Conservation (phyloP, 2,113 vertebrate genomes). For the Steatornis caripensis region DNA sequence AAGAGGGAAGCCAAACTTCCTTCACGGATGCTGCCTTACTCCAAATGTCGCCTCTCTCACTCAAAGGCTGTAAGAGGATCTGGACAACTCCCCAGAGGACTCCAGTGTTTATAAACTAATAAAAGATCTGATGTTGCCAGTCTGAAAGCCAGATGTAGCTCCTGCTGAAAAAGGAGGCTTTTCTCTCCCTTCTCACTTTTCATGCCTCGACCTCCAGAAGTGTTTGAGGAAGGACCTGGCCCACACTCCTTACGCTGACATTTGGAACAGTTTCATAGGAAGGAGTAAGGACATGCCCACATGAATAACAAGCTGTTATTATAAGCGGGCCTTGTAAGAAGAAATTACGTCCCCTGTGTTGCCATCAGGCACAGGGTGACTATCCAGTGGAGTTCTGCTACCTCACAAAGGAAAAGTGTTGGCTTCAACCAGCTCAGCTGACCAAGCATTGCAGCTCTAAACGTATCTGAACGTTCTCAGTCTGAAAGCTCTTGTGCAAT, state of each 20-base stretch:
- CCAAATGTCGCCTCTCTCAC: background rate
- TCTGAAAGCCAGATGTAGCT: background rate
- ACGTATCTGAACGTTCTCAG: background rate
- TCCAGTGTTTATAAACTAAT: constrained; percentile 36
- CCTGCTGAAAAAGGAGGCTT: background rate
- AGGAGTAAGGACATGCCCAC: background rate
- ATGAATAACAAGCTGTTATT: background rate
- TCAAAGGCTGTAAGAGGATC: constrained; percentile 2
- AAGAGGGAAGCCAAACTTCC: constrained; percentile 24
- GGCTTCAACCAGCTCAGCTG: background rate
- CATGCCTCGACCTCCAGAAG: background rate
- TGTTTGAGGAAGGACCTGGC: background rate
- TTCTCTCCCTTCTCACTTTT: background rate
- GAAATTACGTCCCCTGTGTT: background rate
- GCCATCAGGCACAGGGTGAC: background rate
- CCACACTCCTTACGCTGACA: accelerated
- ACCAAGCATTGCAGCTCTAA: background rate
- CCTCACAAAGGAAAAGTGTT: background rate
- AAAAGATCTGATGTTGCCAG: constrained; percentile 7
- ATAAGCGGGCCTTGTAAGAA: background rate
- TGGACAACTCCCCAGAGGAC: background rate
- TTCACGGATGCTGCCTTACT: background rate
- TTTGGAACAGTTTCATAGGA: background rate
- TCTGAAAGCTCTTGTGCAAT: background rate
- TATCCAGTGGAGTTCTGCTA: background rate